Percentiles rank a stretch among this genome's conserved stretches.
phyloP scores from a whole-genome alignment of 2,797 vertebrate genomes.

The Prionace glauca region DNA sequence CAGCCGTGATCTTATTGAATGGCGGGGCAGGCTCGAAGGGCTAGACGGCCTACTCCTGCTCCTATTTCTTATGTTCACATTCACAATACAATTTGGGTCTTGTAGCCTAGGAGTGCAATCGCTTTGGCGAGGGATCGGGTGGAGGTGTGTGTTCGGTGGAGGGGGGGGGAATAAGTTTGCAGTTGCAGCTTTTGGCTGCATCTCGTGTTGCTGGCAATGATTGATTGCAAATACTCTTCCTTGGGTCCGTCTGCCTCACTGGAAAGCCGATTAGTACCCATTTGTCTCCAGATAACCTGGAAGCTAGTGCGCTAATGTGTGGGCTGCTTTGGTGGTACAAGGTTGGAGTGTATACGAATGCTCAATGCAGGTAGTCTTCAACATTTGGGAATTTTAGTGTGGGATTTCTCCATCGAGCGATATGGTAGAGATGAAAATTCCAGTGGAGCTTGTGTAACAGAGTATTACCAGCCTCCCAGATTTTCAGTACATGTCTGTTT shows the following conservation, averaged over 20 bases:
- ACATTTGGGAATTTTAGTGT: no score
- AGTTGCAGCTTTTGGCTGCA: not conserved
- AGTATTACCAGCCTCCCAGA: not conserved
- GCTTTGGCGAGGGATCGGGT: not conserved
- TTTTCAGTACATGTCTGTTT: not conserved
- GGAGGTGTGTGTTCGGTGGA: no score
- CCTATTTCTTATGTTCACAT: no score
- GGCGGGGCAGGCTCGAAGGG: no score
- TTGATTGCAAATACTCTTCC: not conserved
- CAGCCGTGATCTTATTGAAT: no score
- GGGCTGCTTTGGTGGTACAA: not conserved
- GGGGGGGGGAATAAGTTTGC: not conserved
- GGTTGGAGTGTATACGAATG: no score
- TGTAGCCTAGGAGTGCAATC: not conserved
- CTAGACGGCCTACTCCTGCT: no score
- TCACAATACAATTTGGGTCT: not conserved
- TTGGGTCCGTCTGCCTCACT: not conserved
- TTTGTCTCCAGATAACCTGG: not conserved
- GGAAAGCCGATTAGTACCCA: not conserved
- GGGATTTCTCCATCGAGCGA: no score
- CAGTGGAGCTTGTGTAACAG: not conserved
- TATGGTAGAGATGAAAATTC: not conserved
- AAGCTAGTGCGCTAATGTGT: not conserved
- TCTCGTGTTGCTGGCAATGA: not conserved
- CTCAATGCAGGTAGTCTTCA: no score